phyloP scores from a whole-genome alignment of 30 jellyfish, hydroid and myxozoan genomes.

The Morbakka virulenta region DNA sequence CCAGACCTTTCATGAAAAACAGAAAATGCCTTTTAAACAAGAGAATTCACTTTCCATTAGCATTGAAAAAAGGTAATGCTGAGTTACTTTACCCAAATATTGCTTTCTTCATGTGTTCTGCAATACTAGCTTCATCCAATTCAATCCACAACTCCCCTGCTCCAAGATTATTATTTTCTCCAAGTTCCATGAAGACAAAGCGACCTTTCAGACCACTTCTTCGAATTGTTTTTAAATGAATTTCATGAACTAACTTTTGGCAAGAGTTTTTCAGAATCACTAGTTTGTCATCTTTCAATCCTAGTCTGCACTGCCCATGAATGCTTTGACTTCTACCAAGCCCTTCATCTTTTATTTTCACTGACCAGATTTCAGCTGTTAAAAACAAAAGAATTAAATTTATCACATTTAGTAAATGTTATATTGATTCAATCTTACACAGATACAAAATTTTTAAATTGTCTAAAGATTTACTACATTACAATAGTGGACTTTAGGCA shows the following conservation, averaged over 20 bases:
- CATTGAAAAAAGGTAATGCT: no score
- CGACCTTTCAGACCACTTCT: neutral
- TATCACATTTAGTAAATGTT: no score
- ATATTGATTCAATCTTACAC: no score
- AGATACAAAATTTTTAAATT: no score
- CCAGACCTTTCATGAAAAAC: no score
- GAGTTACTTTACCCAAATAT: neutral
- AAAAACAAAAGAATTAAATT: neutral
- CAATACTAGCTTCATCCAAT: neutral
- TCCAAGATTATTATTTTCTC: neutral
- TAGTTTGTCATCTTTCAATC: neutral
- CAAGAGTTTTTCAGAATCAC: neutral
- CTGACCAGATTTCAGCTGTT: neutral
- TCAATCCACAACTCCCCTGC: neutral
- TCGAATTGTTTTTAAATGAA: neutral
- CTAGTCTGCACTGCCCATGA: neutral
- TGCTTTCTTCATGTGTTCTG: neutral
- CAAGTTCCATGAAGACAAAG: neutral
- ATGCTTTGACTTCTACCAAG: neutral
- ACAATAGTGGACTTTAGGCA: no score
- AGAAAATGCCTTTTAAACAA: no score
- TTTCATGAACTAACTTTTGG: neutral
- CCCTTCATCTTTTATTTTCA: neutral
- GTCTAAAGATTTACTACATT: no score
- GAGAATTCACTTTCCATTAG: no score